A percentile compares a stretch with the other conserved stretches of the same genome.
Conservation (phyloP, 2,113 vertebrate species). For the Tursiops truncatus region DNA sequence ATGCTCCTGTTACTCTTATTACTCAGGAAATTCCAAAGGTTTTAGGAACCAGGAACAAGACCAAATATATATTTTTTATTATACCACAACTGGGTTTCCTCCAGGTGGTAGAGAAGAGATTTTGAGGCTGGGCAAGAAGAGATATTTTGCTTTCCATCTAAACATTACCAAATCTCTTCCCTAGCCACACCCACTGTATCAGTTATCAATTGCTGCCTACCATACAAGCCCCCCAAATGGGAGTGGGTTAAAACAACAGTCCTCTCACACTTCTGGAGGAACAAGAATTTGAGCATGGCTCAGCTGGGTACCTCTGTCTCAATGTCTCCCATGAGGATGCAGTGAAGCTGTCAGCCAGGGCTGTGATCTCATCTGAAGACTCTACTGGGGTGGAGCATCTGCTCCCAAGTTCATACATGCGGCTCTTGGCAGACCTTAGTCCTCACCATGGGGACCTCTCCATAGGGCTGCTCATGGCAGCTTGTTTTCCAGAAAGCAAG, state of each 20-base stretch:
- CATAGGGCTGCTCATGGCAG: neutral
- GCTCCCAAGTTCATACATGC: neutral
- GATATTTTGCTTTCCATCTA: neutral
- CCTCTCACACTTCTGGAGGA: neutral
- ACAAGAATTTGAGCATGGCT: neutral
- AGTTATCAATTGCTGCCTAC: neutral
- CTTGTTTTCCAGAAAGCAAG: neutral
- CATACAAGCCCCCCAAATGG: neutral
- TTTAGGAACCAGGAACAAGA: constrained; percentile 4
- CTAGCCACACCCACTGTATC: neutral
- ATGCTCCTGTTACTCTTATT: neutral
- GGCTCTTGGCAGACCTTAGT: neutral
- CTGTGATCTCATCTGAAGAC: neutral
- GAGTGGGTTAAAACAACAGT: neutral
- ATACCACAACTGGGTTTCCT: neutral
- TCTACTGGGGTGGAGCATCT: neutral
- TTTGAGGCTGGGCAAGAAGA: neutral
- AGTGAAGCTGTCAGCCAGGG: neutral
- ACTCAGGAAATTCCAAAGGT: neutral
- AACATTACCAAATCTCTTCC: neutral
- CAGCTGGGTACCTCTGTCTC: neutral
- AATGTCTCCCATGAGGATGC: neutral
- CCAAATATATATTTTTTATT: neutral
- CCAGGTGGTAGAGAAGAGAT: neutral
- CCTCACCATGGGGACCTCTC: neutral